A percentile compares a stretch with the other conserved stretches of the same genome.
These are phyloP conservation scores for Anguilla obscura DNA, from an alignment of 2,797 vertebrate species.

Conservation along the genomic window DNA sequence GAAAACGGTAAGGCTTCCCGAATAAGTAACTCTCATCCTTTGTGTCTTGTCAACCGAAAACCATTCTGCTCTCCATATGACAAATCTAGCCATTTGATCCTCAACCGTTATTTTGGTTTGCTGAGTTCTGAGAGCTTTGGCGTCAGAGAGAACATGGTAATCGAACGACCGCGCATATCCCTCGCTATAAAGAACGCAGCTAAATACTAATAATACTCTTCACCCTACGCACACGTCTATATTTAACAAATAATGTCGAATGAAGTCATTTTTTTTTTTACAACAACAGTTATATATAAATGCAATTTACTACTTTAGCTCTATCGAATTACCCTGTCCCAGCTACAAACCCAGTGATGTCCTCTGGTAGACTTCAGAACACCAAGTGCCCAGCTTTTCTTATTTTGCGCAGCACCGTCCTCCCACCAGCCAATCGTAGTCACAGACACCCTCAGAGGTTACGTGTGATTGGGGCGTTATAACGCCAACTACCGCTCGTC, in stretches of 20 bases:
- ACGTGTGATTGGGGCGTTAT: conserved; percentile 71
- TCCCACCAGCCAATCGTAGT: conserved; percentile 71
- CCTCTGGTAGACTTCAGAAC: conserved; percentile 87
- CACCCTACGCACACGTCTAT: conserved; percentile 10
- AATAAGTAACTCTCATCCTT: conserved; percentile 59
- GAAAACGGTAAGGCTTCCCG: conserved; percentile 57
- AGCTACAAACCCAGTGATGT: conserved; percentile 71
- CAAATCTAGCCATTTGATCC: conserved; percentile 75
- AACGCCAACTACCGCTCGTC: conserved; percentile 65
- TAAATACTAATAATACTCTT: background rate
- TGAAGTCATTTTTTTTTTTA: background rate
- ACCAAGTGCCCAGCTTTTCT: conserved; percentile 76
- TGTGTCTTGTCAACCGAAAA: conserved; percentile 68
- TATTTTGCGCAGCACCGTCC: conserved; percentile 89
- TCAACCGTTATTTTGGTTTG: conserved; percentile 59
- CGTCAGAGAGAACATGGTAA: conserved; percentile 66
- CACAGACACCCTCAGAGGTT: conserved; percentile 64
- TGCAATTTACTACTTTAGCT: conserved; percentile 47
- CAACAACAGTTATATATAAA: conserved; percentile 7
- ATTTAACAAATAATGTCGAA: conserved; percentile 15
- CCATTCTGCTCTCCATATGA: conserved; percentile 66
- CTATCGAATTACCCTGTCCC: conserved; percentile 59
- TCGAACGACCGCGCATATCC: conserved; percentile 56
- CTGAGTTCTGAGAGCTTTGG: conserved; percentile 68
- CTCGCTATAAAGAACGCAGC: conserved; percentile 51